These are phyloP conservation scores for Crotalus adamanteus DNA, from an alignment of 2,797 vertebrate species.

Conservation along the genomic window DNA sequence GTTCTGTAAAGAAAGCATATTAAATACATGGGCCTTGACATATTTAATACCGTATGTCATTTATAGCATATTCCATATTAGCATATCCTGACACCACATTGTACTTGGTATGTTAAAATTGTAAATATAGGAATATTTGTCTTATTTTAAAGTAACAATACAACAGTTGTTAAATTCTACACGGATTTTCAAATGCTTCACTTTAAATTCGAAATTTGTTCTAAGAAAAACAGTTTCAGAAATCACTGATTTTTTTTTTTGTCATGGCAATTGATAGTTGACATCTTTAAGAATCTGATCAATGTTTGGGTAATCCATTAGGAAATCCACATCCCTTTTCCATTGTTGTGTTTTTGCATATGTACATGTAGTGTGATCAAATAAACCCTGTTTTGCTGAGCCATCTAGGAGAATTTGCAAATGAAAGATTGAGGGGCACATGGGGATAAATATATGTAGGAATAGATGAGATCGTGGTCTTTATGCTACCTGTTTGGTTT, in stretches of 20 bases:
- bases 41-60: not conserved
- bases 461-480: not conserved
- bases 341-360: not conserved
- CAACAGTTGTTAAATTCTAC: not conserved
- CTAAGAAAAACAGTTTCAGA: not conserved
- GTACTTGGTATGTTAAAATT: not conserved
- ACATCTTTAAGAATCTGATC: not conserved
- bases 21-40: not conserved
- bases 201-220: not conserved
- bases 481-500: not conserved
- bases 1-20: not conserved
- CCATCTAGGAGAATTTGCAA: not conserved
- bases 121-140: not conserved
- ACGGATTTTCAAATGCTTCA: not conserved
- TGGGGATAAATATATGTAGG: not conserved
- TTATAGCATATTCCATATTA: not conserved
- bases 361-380: not conserved
- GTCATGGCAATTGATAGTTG: not conserved
- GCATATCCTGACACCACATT: not conserved
- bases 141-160: not conserved
- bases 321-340: not conserved
- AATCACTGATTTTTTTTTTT: not conserved
- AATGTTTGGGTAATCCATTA: not conserved
- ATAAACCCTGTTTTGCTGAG: not conserved
- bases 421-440: not conserved